Conservation (phyloP, 2,797 vertebrate genomes). For the Manis crassicaudata region DNA sequence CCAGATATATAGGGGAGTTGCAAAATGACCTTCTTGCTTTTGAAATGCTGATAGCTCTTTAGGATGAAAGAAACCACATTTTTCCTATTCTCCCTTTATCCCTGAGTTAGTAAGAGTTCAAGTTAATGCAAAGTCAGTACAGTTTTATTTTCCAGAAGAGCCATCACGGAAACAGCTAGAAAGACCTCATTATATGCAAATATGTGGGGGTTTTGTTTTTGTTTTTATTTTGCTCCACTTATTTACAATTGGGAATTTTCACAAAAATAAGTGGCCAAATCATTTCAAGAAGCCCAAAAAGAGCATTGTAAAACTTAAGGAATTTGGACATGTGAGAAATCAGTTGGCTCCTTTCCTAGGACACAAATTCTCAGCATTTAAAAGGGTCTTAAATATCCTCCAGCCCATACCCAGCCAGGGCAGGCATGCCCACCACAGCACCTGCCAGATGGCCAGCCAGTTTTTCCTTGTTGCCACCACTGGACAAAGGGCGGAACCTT, state of each 20-base stretch:
- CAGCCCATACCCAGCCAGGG: too few relatives aligned
- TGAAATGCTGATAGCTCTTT: constrained; percentile 66
- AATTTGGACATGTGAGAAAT: not conserved
- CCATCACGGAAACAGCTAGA: not conserved
- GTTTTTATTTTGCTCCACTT: not conserved
- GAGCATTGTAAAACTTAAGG: not conserved
- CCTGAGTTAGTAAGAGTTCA: not conserved
- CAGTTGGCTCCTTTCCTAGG: not conserved
- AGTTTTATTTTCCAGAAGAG: constrained; percentile 59
- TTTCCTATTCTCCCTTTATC: not conserved
- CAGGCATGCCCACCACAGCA: not conserved
- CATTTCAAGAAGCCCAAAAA: not conserved
- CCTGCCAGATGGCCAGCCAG: not conserved
- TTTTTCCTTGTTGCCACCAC: not conserved
- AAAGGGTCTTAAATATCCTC: not conserved
- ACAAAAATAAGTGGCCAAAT: not conserved
- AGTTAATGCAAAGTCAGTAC: not conserved
- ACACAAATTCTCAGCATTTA: not conserved
- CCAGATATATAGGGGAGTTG: not conserved
- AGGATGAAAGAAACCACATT: constrained; percentile 32
- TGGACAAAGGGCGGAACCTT: not conserved
- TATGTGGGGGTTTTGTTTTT: not conserved
- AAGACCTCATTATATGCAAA: not conserved
- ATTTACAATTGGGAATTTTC: constrained; percentile 32
- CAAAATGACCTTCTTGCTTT: constrained; percentile 38